Conservation (phyloP, 1,140 invertebrate genomes). For the Goniozus legneri region DNA sequence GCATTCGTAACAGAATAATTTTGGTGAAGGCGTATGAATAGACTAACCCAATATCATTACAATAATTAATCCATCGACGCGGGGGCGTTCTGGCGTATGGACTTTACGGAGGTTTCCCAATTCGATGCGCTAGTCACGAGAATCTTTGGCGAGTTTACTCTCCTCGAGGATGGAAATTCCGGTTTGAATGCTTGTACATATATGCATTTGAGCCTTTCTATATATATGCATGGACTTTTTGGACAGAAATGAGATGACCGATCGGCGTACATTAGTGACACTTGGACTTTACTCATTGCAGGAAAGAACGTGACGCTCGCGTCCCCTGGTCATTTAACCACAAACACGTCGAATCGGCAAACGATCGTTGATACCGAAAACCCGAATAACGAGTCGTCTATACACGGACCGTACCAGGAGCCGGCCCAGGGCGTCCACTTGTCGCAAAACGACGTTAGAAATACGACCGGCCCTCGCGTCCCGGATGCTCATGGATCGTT, state of each 20-base stretch:
- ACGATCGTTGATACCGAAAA: constrained; percentile 26
- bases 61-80: too few relatives aligned
- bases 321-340: constrained; percentile 33
- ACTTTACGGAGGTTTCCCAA: too few relatives aligned
- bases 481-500: constrained; percentile 15
- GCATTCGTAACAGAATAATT: too few relatives aligned
- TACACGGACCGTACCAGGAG: constrained; percentile 25
- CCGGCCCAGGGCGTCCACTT: constrained; percentile 18
- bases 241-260: too few relatives aligned
- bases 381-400: constrained; percentile 33
- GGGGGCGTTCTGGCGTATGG: too few relatives aligned
- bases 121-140: too few relatives aligned
- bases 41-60: too few relatives aligned
- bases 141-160: too few relatives aligned
- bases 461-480: constrained; percentile 3
- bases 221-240: constrained; percentile 42
- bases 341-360: constrained; percentile 27
- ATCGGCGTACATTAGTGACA: too few relatives aligned
- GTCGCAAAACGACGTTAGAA: too few relatives aligned
- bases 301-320: constrained; percentile 42
- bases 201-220: constrained; percentile 23
- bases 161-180: neutral
- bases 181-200: constrained; percentile 20
- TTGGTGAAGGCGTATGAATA: too few relatives aligned
- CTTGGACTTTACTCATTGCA: constrained; percentile 49